Evolutionary conservation across 2,113 vertebrate species (phyloP), one percentile per base, ranked within the genome.

Genomic region (Menidia beryllina): DNA sequence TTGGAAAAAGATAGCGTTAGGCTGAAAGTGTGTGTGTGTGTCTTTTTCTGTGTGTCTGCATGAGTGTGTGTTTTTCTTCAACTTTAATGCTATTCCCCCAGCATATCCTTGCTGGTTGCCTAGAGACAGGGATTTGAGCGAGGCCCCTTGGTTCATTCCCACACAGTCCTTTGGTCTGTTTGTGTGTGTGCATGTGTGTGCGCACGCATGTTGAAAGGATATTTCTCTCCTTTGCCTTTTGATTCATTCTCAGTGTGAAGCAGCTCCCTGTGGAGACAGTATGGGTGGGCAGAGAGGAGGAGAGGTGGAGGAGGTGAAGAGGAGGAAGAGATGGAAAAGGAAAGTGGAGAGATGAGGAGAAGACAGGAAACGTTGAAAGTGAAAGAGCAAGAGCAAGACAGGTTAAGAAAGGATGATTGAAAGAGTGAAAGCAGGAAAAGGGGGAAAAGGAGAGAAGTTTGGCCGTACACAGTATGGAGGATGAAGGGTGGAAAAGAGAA

Each of bases 111-210:
- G 93, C 87, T 56, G 94, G 97, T 98, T 99, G 97, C 97, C 94
- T 98, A 95, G 97, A 95, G 95, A 99, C 97, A 84, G 90, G 94
- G 96, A 96, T 98, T 98, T 98, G 93, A 98, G 95, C 95, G 94
- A 95, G 96, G 96, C 95, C 96, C 96, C 96, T 98, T 95, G 95
- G 95, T 96, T 96, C 96, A 98, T 99, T 99, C 97, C 97, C 97
- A 99, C 97, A 99, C 97, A 98, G 96, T 86, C 77, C 81, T 81
- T 74, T 60, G 68, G 73, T 81, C 19, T 54, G 41, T 77, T 66
- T 82, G 80, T 72, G 83, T 67, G 69, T 62, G 72, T 36, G 71
- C 47, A 61, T 69, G 61, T 51, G 71, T 50, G 47, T 36, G 58
- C 57, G 69, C 38, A 21, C 90, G 95, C 93, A 79, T 93, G 94